Base-by-base conservation (phyloP, 2,113 vertebrate species). In the Macquaria australasica region DNA sequence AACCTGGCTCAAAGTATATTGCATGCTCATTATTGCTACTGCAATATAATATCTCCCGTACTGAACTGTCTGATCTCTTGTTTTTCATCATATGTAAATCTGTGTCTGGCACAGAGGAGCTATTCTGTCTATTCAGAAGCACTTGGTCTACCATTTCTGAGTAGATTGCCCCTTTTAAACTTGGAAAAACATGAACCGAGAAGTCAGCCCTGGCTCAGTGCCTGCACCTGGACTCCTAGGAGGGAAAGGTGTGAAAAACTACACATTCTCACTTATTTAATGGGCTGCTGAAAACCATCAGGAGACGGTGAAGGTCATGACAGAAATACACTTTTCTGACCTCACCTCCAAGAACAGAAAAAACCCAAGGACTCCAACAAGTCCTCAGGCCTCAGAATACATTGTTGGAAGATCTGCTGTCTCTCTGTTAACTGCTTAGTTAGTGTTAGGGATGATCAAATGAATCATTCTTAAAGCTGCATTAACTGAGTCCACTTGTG, bases 31-130 rank as follows among this genome's bases (percentile, higher is more conserved):
- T 82, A 90, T 87, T 87, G 58, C 79, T 59, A 16, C 66, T 6
- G 77, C 78, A 74, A 53, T 84, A 71, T 79, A 84, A 87, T 81
- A 88, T 88, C 82, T 79, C 31, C 45, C 15, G 50, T 60, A 56
- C 48, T 72, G 75, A 87, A 79, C 75, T 63, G 86, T 82, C 81
- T 85, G 80, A 86, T 81, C 75, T 39, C 50, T 68, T n/a, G 28
- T 81, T 83, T 87, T 66, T 79, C 76, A 73, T 91, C 86, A 85
- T 73, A 84, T 75, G 37, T 64, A 55, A 83, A 88, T 79, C 53
- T 66, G 4, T 56, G 56, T 39, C 48, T 71, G 60, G 34, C 84
- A 50, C 85, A 84, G 59, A 77, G 82, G 74, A 87, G 73, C 78
- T 55, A 8, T 37, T 80, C 23, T 53, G 63, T 59, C 69, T 62